Evolutionary conservation across 2,888 invertebrate species (phyloP), one percentile per base, ranked within the genome.

Genomic region (Napeogenes sylphis): DNA sequence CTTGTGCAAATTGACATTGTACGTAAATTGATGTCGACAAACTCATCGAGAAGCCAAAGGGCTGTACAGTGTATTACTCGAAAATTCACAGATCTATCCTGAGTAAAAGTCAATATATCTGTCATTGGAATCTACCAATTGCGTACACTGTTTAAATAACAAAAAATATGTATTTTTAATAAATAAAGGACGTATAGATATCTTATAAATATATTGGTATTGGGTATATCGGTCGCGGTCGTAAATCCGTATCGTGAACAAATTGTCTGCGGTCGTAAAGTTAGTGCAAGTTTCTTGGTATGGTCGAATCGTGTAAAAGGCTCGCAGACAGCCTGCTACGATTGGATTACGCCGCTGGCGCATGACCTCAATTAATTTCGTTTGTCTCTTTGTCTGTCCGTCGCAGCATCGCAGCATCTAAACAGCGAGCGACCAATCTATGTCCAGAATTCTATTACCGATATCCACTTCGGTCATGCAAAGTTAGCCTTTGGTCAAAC

Each of bases 281-380:
- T 66, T 66, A 68, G 61, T 53, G 56, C 57, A 54, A 70, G 68
- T 70, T 70, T 66, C 70, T 68, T 68, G 69, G 59, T 59, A 56
- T 61, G 66, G 66, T 65, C 66, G 70, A 65, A 75, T 76, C 74
- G 74, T 81, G 81, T 80, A 80, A 81, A 83, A 84, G 83, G 81
- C 78, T 71, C 73, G 74, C 69, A 73, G 74, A 71, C 70, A 66
- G 73, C 71, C 71, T 68, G 72, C 69, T 71, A 71, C 72, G 79
- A 89, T 89, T 88, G 81, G 82, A 86, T 88, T 89, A 88, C 76
- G 79, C 79, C 81, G 74, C 69, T 72, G 80, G 82, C 81, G 83
- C 80, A 87, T 85, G 84, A 79, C 81, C 83, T 74, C 82, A 84
- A 89, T 88, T 89, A 90, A 88, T 86, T 85, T 89, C 83, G 86